Conservation (phyloP, 1,140 invertebrate genomes). For the Lepidostoma basale region DNA sequence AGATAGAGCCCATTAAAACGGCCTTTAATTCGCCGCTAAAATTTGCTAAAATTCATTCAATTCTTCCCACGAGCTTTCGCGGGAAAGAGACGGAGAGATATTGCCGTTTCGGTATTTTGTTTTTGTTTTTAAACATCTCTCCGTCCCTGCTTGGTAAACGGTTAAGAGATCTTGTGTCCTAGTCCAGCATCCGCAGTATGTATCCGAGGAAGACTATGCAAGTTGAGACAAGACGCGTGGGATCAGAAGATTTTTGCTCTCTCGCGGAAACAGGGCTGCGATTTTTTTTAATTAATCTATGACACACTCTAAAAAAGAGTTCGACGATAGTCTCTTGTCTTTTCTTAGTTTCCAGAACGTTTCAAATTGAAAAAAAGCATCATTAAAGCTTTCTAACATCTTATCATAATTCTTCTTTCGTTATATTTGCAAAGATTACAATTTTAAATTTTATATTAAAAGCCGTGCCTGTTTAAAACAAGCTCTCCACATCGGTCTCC, state of each 20-base stretch:
- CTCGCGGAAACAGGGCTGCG: slow-evolving; percentile 7
- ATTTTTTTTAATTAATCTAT: no score
- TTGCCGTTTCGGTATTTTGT: not conserved
- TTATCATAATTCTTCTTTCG: no score
- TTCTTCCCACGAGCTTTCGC: slow-evolving; percentile 12
- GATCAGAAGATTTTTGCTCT: slow-evolving; percentile 2
- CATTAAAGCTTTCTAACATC: no score
- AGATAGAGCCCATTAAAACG: not conserved
- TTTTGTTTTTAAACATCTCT: not conserved
- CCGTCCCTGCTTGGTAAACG: not conserved
- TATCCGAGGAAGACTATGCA: not conserved
- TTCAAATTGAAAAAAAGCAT: no score
- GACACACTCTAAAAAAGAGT: no score
- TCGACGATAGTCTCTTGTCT: no score
- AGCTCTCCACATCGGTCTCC: no score
- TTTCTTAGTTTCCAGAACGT: no score
- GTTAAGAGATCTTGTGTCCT: not conserved
- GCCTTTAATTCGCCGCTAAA: slow-evolving; percentile 5
- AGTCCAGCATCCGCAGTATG: slow-evolving; percentile 19
- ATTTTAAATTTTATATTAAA: no score
- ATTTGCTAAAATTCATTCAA: slow-evolving; percentile 8
- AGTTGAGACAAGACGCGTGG: slow-evolving; percentile 22
- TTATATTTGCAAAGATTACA: no score
- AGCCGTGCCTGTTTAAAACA: no score
- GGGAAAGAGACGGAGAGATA: not conserved